Base-by-base conservation (phyloP, 2,113 vertebrate genomes). In the Poicephalus meyeri region DNA sequence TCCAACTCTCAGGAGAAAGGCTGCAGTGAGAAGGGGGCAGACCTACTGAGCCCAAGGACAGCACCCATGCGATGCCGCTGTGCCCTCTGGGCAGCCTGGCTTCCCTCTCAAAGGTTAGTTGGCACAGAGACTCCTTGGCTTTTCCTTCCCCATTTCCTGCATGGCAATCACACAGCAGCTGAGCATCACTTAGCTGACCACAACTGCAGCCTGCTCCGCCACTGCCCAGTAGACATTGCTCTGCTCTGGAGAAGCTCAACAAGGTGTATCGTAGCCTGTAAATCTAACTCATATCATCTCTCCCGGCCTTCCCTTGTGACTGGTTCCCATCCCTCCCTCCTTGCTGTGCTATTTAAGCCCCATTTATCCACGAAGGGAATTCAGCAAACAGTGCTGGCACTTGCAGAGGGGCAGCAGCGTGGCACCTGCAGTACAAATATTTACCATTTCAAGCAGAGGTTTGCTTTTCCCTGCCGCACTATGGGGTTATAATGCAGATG, bases 221-320 rank as follows among this genome's bases (percentile, higher is more conserved):
- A 17, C 1, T 2, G 6, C 10, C 70, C 77, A 10, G 31, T 25
- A 39, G 3, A 41, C 42, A 24, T 4, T 19, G 18, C 31, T 50
- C 46, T 42, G 41, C 56, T 24, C 53, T 1, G 1, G 19, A 35
- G n/a, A 86, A 28, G 42, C 11, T 17, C 84, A 41, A 3, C 16
- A 5, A 50, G 47, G 19, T 12, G 18, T 1, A 5, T 2, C 4
- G 7, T 2, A 17, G 17, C 2, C 16, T 41, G 19, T 7, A 20
- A 46, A 23, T 33, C 23, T 10, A 72, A 64, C 21, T n/a, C 8
- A 0, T 24, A 17, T 16, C 26, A 41, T 5, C 56, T 42, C 72
- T 56, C 17, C 37, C 60, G 77, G 64, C 80, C 42, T 61, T 63
- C 65, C 64, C 50, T 1, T 3, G 3, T 19, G 69, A 49, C 58